Conservation (phyloP, 2,797 vertebrate genomes). For the Tadarida brasiliensis region DNA sequence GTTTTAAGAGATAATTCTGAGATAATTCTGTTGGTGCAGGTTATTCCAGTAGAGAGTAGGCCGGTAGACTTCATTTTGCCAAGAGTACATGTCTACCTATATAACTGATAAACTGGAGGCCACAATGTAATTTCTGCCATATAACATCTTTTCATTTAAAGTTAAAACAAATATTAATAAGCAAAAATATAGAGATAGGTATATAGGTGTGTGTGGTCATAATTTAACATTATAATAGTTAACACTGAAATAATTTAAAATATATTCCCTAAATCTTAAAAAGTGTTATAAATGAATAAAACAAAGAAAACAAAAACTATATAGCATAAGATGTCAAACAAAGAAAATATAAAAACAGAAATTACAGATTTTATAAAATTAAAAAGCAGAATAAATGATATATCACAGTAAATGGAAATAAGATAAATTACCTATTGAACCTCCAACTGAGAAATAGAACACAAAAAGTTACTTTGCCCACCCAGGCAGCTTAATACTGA, state of each 20-base stretch:
- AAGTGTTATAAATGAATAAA: neutral
- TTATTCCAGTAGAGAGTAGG: neutral
- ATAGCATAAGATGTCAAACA: conserved; percentile 15
- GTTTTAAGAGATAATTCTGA: neutral
- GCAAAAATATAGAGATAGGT: neutral
- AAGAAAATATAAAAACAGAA: conserved; percentile 43
- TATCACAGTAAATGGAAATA: neutral
- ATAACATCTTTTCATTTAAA: conserved; percentile 33
- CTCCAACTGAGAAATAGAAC: neutral
- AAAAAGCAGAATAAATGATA: neutral
- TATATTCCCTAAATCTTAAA: conserved; percentile 7
- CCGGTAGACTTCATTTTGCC: neutral
- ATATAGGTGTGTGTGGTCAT: neutral
- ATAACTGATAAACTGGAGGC: neutral
- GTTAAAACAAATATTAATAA: conserved; percentile 37
- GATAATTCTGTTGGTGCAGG: neutral
- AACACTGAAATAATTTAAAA: neutral
- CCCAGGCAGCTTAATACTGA: neutral
- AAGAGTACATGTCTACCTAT: neutral
- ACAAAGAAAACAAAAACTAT: neutral
- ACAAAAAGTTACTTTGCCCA: neutral
- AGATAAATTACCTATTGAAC: conserved; percentile 37
- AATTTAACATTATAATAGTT: conserved; percentile 36
- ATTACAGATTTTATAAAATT: neutral
- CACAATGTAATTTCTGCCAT: neutral